Conservation (phyloP, 2,888 invertebrate genomes). For the Heteropelma amictum region DNA sequence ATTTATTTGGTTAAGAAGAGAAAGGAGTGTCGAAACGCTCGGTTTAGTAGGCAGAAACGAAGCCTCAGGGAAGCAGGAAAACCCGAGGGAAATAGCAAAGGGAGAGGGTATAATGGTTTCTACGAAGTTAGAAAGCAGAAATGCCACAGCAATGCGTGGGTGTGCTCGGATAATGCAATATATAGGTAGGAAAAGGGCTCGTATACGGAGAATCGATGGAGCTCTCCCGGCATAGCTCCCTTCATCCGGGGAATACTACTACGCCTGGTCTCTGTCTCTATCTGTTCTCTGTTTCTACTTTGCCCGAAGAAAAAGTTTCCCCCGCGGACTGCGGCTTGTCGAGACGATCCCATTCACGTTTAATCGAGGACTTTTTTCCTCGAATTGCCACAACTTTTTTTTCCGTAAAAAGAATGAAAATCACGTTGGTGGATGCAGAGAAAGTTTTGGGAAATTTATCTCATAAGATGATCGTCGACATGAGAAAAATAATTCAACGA, state of each 20-base stretch:
- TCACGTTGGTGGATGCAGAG: too few species aligned
- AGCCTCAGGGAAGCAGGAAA: slow-evolving; percentile 31
- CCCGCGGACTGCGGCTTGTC: not conserved
- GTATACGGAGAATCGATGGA: slow-evolving; percentile 66
- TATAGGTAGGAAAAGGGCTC: slow-evolving; percentile 59
- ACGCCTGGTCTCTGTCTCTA: slow-evolving; percentile 10
- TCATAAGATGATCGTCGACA: not conserved
- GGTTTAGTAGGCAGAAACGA: slow-evolving; percentile 50
- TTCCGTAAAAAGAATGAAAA: not conserved
- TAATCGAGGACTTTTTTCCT: slow-evolving; percentile 37
- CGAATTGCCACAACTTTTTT: slow-evolving; percentile 33
- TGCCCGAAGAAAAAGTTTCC: slow-evolving; percentile 32
- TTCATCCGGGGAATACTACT: slow-evolving; percentile 52
- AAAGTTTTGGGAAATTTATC: slow-evolving; percentile 6
- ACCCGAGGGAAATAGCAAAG: slow-evolving; percentile 13
- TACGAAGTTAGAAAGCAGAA: slow-evolving; percentile 48
- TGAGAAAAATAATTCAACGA: slow-evolving; percentile 1
- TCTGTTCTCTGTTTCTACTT: slow-evolving; percentile 31
- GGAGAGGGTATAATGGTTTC: slow-evolving; percentile 23
- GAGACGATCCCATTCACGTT: slow-evolving; percentile 20
- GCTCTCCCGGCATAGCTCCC: slow-evolving; percentile 53
- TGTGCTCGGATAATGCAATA: slow-evolving; percentile 37
- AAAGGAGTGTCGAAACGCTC: slow-evolving; percentile 46
- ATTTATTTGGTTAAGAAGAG: slow-evolving; percentile 66
- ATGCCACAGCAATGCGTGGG: slow-evolving; percentile 44